phyloP scores from a whole-genome alignment of 35 echinoderm and acorn worm species.

The Heliocidaris erythrogramma region DNA sequence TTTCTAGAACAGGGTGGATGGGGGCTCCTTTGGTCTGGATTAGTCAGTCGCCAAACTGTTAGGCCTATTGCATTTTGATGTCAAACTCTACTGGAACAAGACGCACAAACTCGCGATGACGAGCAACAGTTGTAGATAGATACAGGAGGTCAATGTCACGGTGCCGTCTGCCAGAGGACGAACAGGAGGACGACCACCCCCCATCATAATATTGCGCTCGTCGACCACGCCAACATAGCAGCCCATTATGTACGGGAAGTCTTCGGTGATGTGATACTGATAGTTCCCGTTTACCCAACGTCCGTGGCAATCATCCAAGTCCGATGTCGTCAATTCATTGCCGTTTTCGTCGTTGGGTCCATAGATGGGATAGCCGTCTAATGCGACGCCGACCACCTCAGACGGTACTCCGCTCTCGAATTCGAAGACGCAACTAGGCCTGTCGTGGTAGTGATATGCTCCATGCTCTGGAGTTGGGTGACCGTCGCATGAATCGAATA shows the following conservation, averaged over 20 bases:
- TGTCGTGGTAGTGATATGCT: slow-evolving; percentile 83
- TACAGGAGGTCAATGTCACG: no score
- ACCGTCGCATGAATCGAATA: slow-evolving; percentile 81
- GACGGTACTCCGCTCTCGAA: slow-evolving; percentile 46
- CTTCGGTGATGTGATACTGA: slow-evolving; percentile 81
- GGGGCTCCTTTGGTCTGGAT: no score
- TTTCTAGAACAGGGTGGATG: no score
- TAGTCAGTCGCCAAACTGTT: no score
- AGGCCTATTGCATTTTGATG: no score
- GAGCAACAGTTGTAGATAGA: no score
- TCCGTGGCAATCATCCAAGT: slow-evolving; percentile 73
- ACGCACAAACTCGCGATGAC: no score
- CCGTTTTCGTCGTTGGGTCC: slow-evolving; percentile 74
- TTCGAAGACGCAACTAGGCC: slow-evolving; percentile 62
- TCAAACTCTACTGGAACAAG: no score
- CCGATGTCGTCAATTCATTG: slow-evolving; percentile 49
- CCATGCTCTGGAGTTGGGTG: slow-evolving; percentile 57
- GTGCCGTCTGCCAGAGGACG: background rate
- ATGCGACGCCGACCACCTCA: slow-evolving; percentile 62
- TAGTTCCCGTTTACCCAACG: slow-evolving; percentile 48
- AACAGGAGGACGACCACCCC: background rate
- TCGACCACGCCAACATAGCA: slow-evolving; percentile 67
- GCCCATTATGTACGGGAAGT: slow-evolving; percentile 88
- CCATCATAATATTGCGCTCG: slow-evolving; percentile 39
- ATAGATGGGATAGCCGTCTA: slow-evolving; percentile 81